A percentile compares a stretch with the other conserved stretches of the same genome.
phyloP scores from a whole-genome alignment of 2,888 invertebrate genomes.

The Tetanocera ferruginea region DNA sequence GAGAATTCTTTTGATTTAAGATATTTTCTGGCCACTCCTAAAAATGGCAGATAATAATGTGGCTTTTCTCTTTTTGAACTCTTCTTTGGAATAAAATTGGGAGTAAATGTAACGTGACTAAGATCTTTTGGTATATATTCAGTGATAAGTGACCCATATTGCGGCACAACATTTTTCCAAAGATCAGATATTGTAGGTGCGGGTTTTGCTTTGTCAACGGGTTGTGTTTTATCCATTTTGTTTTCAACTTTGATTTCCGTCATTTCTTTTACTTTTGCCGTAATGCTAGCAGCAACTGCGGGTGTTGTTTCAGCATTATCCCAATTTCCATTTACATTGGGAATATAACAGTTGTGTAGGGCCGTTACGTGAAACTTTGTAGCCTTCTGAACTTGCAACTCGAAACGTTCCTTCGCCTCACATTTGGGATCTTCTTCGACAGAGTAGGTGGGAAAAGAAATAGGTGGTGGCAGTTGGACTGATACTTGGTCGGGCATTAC shows the following conservation, averaged over 20 bases:
- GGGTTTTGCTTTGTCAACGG: not conserved
- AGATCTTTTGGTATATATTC: slow-evolving; percentile 65
- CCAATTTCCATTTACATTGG: slow-evolving; percentile 76
- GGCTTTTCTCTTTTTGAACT: slow-evolving; percentile 39
- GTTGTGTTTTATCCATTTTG: slow-evolving; percentile 13
- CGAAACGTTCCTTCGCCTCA: slow-evolving; percentile 62
- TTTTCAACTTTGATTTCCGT: not conserved
- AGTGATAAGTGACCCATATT: slow-evolving; percentile 62
- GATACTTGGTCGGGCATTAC: slow-evolving; percentile 7
- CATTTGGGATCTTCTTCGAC: slow-evolving; percentile 63
- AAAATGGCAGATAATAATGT: slow-evolving; percentile 55
- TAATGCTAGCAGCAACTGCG: not conserved
- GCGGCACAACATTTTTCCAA: slow-evolving; percentile 64
- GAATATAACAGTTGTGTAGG: slow-evolving; percentile 72
- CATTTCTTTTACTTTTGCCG: not conserved
- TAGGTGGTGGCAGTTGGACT: slow-evolving; percentile 20
- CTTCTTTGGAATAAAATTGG: slow-evolving; percentile 47
- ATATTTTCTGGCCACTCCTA: slow-evolving; percentile 56
- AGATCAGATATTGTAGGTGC: slow-evolving; percentile 40
- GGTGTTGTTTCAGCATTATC: slow-evolving; percentile 55
- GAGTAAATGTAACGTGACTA: slow-evolving; percentile 55
- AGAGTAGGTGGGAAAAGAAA: slow-evolving; percentile 52
- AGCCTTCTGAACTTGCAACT: slow-evolving; percentile 63
- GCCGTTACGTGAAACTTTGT: slow-evolving; percentile 72
- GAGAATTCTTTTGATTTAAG: not conserved